Base-by-base conservation (phyloP, 1,140 invertebrate genomes). In the Drosophila quadrilineata region DNA sequence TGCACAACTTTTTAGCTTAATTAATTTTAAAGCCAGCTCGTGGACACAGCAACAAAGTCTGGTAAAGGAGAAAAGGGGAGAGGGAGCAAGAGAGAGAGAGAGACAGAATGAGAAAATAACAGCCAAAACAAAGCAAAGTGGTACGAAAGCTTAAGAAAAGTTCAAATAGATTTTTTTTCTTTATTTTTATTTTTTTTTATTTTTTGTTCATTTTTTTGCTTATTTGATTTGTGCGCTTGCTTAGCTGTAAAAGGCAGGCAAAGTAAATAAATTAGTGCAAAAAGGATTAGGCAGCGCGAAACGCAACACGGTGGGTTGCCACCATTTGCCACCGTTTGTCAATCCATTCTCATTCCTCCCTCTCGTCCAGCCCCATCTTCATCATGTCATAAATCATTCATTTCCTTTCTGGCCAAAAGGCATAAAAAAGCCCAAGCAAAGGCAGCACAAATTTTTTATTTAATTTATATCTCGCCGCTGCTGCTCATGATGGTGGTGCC, bases 221-320 rank as follows among this genome's bases (percentile, higher is more conserved):
- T 68, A 62, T 68, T 63, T 63, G 58, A 68, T 67, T 67, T 67
- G 62, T 67, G 57, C 48, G 49, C 67, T 62, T 75, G 49, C 67
- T 62, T 75, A 49, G 52, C 28, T 59, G 62, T n/a, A 65, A 65
- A 65, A 53, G 71, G 53, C 57, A 28, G 67, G 21, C 54, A 46
- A 75, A 75, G 68, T 76, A 76, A 76, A 76, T 76, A 71, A 76
- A 71, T 75, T 76, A 75, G 60, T 48, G 57, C 57, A 71, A 76
- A 77, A 77, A 76, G 74, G 74, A 75, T 71, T 69, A 76, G 64
- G 53, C 62, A 35, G 26, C 31, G 31, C 14, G 35, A 16, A 48
- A 28, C 10, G 29, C 54, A n/a, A n/a, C n/a, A n/a, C n/a, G n/a
- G n/a, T n/a, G n/a, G n/a, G n/a, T n/a, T n/a, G 40, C 16, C 22